Conservation (phyloP, 2,113 vertebrate genomes). For the Rhinolophus sinicus region DNA sequence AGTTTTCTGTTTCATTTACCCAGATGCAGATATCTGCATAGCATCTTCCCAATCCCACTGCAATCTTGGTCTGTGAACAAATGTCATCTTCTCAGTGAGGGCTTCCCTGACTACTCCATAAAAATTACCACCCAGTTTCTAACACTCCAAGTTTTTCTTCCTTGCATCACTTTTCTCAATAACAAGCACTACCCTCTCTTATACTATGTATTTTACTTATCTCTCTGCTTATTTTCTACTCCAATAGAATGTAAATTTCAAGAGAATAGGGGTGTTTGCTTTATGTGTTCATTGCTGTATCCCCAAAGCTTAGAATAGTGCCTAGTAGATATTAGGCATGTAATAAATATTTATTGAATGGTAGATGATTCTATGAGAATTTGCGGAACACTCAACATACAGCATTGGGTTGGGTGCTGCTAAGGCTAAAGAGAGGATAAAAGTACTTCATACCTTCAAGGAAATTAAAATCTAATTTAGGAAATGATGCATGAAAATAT, state of each 20-base stretch:
- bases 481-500: neutral
- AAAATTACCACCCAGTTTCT: neutral
- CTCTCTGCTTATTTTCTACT: neutral
- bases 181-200: neutral
- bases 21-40: neutral
- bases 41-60: neutral
- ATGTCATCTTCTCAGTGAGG: neutral
- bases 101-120: neutral
- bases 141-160: neutral
- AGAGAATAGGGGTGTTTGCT: neutral
- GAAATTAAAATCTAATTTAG: neutral
- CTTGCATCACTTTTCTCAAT: conserved; percentile 17
- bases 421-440: neutral
- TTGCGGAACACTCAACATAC: neutral
- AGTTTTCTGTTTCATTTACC: neutral
- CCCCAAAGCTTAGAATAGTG: neutral
- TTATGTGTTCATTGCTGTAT: neutral
- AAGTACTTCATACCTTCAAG: neutral
- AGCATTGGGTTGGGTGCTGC: neutral
- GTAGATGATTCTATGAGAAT: neutral
- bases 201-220: neutral
- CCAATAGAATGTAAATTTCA: neutral
- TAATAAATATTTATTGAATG: neutral
- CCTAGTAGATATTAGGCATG: neutral
- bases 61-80: neutral